These are phyloP conservation scores for Orchestes rusci DNA, from an alignment of 2,888 invertebrate species.

Conservation along the genomic window DNA sequence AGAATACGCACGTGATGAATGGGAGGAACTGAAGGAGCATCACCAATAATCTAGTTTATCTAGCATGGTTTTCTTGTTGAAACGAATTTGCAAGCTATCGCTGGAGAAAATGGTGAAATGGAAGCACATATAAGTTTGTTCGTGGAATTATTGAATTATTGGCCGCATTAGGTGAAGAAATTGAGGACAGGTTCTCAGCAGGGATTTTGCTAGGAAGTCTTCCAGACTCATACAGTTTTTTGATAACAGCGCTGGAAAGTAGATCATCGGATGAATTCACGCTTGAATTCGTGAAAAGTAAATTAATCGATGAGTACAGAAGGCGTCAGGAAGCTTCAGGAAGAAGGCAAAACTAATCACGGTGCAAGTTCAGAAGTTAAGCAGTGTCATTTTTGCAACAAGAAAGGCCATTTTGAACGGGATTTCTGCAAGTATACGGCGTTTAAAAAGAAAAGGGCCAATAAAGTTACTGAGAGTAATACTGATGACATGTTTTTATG, in stretches of 20 bases:
- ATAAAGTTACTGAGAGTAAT: no score
- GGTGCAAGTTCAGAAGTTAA: no score
- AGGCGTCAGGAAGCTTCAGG: no score
- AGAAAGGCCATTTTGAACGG: no score
- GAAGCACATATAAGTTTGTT: conserved; percentile 8
- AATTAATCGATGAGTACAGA: conserved; percentile 1
- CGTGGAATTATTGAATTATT: conserved; percentile 5
- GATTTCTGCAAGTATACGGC: no score
- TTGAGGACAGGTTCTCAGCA: conserved; percentile 6
- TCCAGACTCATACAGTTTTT: conserved; percentile 9
- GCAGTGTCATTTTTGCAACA: no score
- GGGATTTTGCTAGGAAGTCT: conserved; percentile 7
- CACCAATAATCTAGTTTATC: conserved; percentile 6
- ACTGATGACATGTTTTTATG: no score
- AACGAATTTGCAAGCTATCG: conserved; percentile 31
- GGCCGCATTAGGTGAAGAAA: conserved; percentile 7
- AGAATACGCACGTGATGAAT: neutral
- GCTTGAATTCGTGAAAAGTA: conserved; percentile 2
- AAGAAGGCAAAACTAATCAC: no score
- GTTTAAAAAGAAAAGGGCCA: no score
- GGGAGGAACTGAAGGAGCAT: conserved; percentile 1
- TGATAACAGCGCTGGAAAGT: conserved; percentile 7
- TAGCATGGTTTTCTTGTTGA: conserved; percentile 4
- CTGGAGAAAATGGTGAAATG: conserved; percentile 25
- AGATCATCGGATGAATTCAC: conserved; percentile 3